Evolutionary conservation across 2,113 vertebrate species (phyloP).

Genomic region (Emydocephalus ijimae): DNA sequence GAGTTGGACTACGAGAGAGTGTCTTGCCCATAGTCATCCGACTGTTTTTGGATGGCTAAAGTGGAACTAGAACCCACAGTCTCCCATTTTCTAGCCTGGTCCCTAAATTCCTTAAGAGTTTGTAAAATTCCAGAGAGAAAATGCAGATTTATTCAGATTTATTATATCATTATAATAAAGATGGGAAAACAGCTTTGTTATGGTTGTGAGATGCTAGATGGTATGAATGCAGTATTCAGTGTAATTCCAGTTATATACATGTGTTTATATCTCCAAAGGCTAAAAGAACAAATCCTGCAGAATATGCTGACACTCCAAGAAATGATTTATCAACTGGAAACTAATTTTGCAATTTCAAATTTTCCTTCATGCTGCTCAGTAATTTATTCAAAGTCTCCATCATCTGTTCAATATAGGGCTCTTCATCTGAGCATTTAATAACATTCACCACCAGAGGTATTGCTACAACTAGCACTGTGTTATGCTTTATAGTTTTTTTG

Average conservation of each 20-base stretch:
- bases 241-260: not conserved
- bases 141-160: not conserved
- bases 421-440: not conserved
- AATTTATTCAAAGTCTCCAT: not conserved
- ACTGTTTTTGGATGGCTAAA: not conserved
- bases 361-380: not conserved
- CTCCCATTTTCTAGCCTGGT: not conserved
- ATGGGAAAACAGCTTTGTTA: not conserved
- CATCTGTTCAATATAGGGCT: not conserved
- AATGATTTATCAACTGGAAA: not conserved
- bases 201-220: not conserved
- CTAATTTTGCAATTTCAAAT: not conserved
- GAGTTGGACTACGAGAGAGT: not conserved
- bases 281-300: not conserved
- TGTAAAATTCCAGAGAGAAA: not conserved
- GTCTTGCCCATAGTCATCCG: not conserved
- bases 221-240: not conserved
- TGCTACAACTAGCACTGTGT: not conserved
- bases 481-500: not conserved
- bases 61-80: not conserved
- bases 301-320: not conserved
- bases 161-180: not conserved
- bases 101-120: not conserved
- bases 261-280: not conserved
- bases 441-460: not conserved